Evolutionary conservation across 2,888 invertebrate species (phyloP).

Genomic region (Napeogenes inachia): DNA sequence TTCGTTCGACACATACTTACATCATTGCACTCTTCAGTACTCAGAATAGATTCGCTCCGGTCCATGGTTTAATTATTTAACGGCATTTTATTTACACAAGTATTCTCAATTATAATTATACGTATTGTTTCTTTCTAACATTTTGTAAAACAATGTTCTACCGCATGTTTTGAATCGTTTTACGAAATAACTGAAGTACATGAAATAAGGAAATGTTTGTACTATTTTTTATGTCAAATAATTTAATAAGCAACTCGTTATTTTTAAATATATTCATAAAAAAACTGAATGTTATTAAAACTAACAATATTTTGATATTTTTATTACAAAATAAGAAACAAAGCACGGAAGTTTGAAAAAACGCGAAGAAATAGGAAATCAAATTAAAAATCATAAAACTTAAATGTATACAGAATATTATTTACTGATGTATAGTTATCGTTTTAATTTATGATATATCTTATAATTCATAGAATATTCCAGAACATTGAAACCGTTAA

Average conservation of each 20-base stretch:
- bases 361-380: not conserved
- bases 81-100: constrained; percentile 36
- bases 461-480: not conserved
- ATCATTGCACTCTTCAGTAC: constrained; percentile 50
- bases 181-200: constrained; percentile 15
- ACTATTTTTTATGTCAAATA: constrained; percentile 15
- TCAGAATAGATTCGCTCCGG: constrained; percentile 40
- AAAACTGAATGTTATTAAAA: not conserved
- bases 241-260: constrained; percentile 17
- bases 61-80: constrained; percentile 47
- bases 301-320: not conserved
- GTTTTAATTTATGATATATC: too few relatives aligned
- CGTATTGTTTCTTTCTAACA: constrained; percentile 16
- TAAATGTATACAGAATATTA: not conserved
- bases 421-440: too few relatives aligned
- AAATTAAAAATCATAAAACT: not conserved
- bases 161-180: constrained; percentile 14
- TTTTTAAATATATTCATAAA: constrained; percentile 15
- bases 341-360: not conserved
- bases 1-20: too few relatives aligned
- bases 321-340: not conserved
- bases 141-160: constrained; percentile 15
- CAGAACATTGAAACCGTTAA: not conserved
- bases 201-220: constrained; percentile 24
- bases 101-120: constrained; percentile 12